Evolutionary conservation across 2,888 invertebrate species (phyloP).

Genomic region (Zaprionus lineosus): DNA sequence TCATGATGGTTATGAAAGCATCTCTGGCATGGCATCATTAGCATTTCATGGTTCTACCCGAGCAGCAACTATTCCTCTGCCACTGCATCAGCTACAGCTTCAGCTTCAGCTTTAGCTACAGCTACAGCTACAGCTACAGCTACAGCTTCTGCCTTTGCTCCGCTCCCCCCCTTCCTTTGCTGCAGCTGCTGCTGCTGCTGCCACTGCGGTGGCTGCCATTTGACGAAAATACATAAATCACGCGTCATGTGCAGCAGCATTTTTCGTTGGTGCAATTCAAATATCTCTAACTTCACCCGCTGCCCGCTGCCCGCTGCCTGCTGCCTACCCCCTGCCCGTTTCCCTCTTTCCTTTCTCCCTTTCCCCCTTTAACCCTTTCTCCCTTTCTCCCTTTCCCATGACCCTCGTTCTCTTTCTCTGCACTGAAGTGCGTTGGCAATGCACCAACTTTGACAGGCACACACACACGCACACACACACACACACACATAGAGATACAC

Average conservation of each 20-base stretch:
- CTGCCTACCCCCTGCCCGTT: not conserved
- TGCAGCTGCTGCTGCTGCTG: conserved; percentile 18
- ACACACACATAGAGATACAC: conserved; percentile 21
- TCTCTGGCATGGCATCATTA: conserved; percentile 69
- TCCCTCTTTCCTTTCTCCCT: not conserved
- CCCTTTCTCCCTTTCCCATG: conserved; percentile 1
- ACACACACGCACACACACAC: conserved; percentile 27
- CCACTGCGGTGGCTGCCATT: conserved; percentile 63
- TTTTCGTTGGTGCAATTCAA: conserved; percentile 65
- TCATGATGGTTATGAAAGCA: conserved; percentile 59
- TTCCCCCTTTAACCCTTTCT: not conserved
- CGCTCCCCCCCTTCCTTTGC: too few relatives aligned
- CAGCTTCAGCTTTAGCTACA: too few relatives aligned
- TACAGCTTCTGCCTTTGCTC: conserved; percentile 16
- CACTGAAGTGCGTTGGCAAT: conserved; percentile 72
- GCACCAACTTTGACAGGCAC: conserved; percentile 58
- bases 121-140: conserved; percentile 16
- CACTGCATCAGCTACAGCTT: conserved; percentile 20
- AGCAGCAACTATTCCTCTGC: conserved; percentile 32
- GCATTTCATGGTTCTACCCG: conserved; percentile 68
- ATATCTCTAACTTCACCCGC: conserved; percentile 42
- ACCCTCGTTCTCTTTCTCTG: conserved; percentile 16
- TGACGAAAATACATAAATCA: conserved; percentile 75
- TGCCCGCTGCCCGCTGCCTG: not conserved
- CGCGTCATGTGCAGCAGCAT: conserved; percentile 72